Base-by-base conservation (phyloP, 1,140 invertebrate genomes). In the Drosophila erecta region DNA sequence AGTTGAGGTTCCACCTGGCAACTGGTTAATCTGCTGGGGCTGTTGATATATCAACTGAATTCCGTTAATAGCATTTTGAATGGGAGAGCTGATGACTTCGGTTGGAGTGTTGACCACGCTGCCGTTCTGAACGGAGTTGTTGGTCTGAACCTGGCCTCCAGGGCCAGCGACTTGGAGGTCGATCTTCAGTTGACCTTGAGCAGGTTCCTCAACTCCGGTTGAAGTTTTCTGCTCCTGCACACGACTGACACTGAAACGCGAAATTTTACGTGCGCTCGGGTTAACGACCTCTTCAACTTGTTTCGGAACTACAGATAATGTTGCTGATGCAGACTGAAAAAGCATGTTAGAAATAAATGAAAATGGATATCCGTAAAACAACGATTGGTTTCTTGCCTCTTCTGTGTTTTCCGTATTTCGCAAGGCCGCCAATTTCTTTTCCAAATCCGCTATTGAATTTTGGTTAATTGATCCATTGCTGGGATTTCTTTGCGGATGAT, bases 191-290 rank as follows among this genome's bases (percentile, higher is more conserved):
- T 91, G 87, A 50, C 72, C 57, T 12, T 75, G 80, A 5, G 67
- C 14, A 11, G 59, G 50, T n/a, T 85, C 77, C 11, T 83, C 80
- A 12, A 70, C 41, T 4, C 17, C 72, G n/a, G 69, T 65, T 22
- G 78, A 55, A 35, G 65, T 51, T 47, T 87, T 90, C 43, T 86
- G 90, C 44, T 92, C 91, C 54, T 86, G 78, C 15, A 92, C 91
- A 10, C 90, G 76, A 72, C 91, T 92, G 4, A 92, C 91, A 40
- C 91, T 90, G n/a, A 92, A 92, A 3, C 91, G 78, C 0, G 91
- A 92, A 20, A 92, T 75, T 66, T 92, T 92, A 1, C 91, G 81
- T 1, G 87, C 74, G 44, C 77, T 90, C 2, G 76, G 55, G 38
- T 35, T 58, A 1, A 33, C 20, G 10, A 58, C 17, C n/a, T 90